Base-by-base conservation (phyloP, 2,888 invertebrate genomes). In the Chymomyza fuscimana region DNA sequence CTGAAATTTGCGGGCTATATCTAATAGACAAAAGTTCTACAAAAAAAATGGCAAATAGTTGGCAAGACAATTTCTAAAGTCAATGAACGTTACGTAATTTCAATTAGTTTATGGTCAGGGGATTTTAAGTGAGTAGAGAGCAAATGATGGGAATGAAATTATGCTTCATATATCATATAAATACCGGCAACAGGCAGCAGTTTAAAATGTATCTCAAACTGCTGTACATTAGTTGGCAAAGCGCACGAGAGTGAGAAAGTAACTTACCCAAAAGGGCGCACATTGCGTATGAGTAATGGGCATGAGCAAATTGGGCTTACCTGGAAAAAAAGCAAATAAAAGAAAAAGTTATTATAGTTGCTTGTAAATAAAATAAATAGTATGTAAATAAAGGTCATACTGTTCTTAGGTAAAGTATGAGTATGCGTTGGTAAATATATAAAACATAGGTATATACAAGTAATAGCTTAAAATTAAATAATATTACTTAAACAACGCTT, bases 51-150 rank as follows among this genome's bases (percentile, higher is more conserved):
- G 67, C 73, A 72, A 66, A 70, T 59, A 63, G 65, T 75, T 72
- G 63, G 54, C 70, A 63, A 76, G 72, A 59, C 79, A 78, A 78
- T 77, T 79, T 76, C 59, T 71, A 72, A 75, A 84, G 89, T 89
- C 89, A 87, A 89, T 87, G 87, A 89, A 87, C 87, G 85, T 85
- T 85, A 69, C 84, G 84, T 84, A 81, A 88, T 89, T 88, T 87
- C 86, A 89, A 89, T 87, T 89, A 82, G 78, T 70, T 76, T 78
- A 10, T n/a, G 52, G 15, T 54, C 52, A 52, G 29, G n/a, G 22
- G 32, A 52, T 25, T n/a, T 51, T 46, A 46, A 46, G 40, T 46
- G 40, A 12, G 40, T 2, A 2, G 40, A 46, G 12, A 75, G 79
- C 77, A 87, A 83, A 83, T 76, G 74, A 86, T 83, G 84, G 72